Evolutionary conservation across 2,888 invertebrate species (phyloP), one percentile per base, ranked within the genome.

Genomic region (Cephus rjabovi): DNA sequence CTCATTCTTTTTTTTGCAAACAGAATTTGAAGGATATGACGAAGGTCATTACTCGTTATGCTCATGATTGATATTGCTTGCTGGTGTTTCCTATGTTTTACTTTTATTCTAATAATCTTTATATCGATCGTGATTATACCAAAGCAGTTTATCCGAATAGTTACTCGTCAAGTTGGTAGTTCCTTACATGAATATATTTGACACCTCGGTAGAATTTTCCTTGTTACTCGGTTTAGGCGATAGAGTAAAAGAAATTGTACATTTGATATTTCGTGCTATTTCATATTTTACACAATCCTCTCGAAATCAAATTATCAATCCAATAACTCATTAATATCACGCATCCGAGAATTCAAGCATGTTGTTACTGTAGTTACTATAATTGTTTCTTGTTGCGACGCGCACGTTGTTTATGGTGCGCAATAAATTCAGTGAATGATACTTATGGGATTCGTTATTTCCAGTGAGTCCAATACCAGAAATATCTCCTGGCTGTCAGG

Each of bases 391-490:
- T 56, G 56, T 23, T 9, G 56, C 9, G 56, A 23, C 56, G 23
- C 56, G 23, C 23, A 56, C 56, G 23, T 40, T 40, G 40, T 56
- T 56, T 23, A 56, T 23, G 56, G 56, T 9, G 56, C 56, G 23
- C 23, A 0, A 56, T 56, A 9, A 56, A 56, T 23, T 56, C 1
- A 56, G 56, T 56, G 23, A 56, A 56, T 23, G 56, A 56, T 23
- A 56, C 56, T 56, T 23, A 56, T 23, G 23, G 23, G 9, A 9
- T 23, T 56, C 56, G 56, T 76, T 79, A 56, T 76, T 92, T 86
- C 88, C 93, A 92, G 96, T 96, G 81, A 95, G 96, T 85, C 95
- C 96, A 70, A 96, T 96, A 89, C 95, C 96, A 31, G 96, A 97
- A 92, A 93, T 95, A 84, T 95, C 96, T 74, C 95, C 96, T 9